Percentiles rank a stretch among this genome's conserved stretches.
Conservation (phyloP, 2,113 vertebrate genomes). For the Prochilodus magdalenae region DNA sequence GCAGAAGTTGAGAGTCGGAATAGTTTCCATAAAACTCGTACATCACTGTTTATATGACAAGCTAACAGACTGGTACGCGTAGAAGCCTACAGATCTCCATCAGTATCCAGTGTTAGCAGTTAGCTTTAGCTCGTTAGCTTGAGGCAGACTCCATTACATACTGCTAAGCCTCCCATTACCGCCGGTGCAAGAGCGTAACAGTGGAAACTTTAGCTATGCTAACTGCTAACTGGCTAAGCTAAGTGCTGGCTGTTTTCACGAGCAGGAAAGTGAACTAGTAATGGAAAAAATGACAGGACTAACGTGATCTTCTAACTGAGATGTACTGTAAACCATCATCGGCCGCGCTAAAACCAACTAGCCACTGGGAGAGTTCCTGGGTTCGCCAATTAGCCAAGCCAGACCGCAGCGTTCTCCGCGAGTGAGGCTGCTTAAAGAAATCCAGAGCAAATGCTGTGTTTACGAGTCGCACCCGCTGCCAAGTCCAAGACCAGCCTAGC, state of each 20-base stretch:
- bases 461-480: slow-evolving; percentile 48
- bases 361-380: background rate
- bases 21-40: no score
- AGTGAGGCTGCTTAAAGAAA: slow-evolving; percentile 22
- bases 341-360: background rate
- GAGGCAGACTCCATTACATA: no score
- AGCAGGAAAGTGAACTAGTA: background rate
- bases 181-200: background rate
- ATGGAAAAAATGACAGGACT: background rate
- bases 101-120: no score
- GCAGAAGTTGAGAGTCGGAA: no score
- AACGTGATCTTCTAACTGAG: background rate
- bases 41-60: no score
- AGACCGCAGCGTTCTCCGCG: background rate
- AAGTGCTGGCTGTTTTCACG: background rate
- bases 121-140: no score
- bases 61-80: no score
- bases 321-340: background rate
- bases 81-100: no score
- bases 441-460: slow-evolving; percentile 54
- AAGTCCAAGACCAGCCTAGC: no score
- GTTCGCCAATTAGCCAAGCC: background rate
- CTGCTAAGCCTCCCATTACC: no score
- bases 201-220: background rate
- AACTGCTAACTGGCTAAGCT: background rate